These are phyloP conservation scores for Dasypus novemcinctus DNA, from an alignment of 2,113 vertebrate species.

Conservation along the genomic window DNA sequence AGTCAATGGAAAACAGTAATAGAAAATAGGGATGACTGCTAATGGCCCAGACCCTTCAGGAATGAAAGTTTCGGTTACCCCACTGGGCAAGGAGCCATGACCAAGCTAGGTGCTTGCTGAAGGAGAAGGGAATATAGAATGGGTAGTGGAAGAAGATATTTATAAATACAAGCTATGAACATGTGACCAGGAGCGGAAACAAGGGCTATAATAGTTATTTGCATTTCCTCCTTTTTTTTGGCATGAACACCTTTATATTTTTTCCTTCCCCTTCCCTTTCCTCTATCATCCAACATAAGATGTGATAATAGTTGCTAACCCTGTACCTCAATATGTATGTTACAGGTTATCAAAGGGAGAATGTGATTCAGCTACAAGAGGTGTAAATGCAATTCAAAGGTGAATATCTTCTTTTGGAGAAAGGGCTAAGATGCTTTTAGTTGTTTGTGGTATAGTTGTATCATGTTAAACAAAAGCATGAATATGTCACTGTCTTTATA, in stretches of 20 bases:
- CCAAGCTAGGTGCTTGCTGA: not conserved
- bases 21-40: not conserved
- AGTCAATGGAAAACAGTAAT: not conserved
- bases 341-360: not conserved
- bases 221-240: not conserved
- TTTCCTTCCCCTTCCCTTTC: not conserved
- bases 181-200: not conserved
- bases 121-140: not conserved
- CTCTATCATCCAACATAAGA: not conserved
- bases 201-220: not conserved
- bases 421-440: not conserved
- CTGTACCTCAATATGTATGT: not conserved
- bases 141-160: not conserved
- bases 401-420: not conserved
- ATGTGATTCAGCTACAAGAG: not conserved
- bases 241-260: not conserved
- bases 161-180: not conserved
- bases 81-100: not conserved
- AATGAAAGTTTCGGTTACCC: not conserved
- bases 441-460: not conserved
- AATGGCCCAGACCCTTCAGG: not conserved
- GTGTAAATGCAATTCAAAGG: not conserved
- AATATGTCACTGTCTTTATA: not conserved
- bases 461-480: not conserved
- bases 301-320: not conserved